Conservation (phyloP, 2,888 invertebrate species). For the Papilio gigon region DNA sequence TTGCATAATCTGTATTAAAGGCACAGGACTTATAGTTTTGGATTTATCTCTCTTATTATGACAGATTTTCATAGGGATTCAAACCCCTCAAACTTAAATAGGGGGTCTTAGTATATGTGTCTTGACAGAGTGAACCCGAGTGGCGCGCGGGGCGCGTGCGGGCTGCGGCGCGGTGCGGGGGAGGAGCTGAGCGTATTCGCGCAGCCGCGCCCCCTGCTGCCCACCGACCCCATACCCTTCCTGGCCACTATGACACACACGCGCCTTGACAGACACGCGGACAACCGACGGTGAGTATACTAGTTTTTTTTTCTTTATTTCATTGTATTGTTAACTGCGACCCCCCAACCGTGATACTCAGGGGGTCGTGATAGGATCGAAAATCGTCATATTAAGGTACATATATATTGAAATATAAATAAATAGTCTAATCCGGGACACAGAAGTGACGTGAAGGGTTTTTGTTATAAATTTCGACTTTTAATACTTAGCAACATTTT, state of each 20-base stretch:
- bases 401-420: neutral
- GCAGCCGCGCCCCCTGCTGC: slow-evolving; percentile 55
- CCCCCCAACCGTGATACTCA: neutral
- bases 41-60: too few species aligned
- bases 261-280: slow-evolving; percentile 51
- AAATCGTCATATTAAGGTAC: neutral
- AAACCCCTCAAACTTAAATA: too few species aligned
- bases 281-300: slow-evolving; percentile 54
- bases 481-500: too few species aligned
- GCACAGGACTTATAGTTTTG: too few species aligned
- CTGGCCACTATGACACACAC: slow-evolving; percentile 57
- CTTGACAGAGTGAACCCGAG: slow-evolving; percentile 50
- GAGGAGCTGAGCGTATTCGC: slow-evolving; percentile 59
- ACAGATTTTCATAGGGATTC: too few species aligned
- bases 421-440: too few species aligned
- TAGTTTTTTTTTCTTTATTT: too few species aligned
- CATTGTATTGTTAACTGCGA: too few species aligned
- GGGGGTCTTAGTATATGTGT: too few species aligned
- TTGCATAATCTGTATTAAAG: too few species aligned
- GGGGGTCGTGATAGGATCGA: neutral
- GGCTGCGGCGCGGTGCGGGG: slow-evolving; percentile 61
- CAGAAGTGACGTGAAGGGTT: too few species aligned
- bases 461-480: too few species aligned
- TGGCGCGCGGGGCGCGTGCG: slow-evolving; percentile 49
- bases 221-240: slow-evolving; percentile 65